Conservation (phyloP, 92 coral and sea anemone genomes). For the Micromussa lordhowensis region DNA sequence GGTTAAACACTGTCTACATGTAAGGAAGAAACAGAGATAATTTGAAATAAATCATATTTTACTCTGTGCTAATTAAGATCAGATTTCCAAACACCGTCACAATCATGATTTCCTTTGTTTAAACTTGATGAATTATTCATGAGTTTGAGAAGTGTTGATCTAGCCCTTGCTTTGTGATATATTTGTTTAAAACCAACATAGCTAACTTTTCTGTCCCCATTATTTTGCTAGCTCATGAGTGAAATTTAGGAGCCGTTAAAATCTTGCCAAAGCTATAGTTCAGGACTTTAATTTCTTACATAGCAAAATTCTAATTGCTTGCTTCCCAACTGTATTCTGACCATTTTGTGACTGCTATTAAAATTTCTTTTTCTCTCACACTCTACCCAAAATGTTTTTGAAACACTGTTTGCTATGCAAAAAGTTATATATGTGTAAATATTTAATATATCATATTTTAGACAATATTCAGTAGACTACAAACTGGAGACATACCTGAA, state of each 20-base stretch:
- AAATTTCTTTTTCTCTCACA: background rate
- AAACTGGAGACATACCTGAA: conserved; percentile 94
- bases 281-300: background rate
- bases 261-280: background rate
- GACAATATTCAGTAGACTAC: conserved; percentile 96
- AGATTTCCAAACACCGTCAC: no score
- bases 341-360: background rate
- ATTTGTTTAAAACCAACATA: background rate
- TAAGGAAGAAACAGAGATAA: no score
- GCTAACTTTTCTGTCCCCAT: background rate
- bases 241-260: background rate
- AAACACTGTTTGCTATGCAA: no score
- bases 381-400: no score
- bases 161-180: background rate
- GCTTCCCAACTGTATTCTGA: background rate
- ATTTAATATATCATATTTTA: conserved; percentile 4
- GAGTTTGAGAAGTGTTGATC: no score
- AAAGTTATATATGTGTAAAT: background rate
- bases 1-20: no score
- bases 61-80: no score
- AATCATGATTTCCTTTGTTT: no score
- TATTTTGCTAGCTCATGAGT: background rate
- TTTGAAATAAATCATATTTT: no score
- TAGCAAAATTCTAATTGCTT: background rate
- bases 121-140: no score